Base-by-base conservation (phyloP, 2,113 vertebrate species). In the Oncorhynchus keta region DNA sequence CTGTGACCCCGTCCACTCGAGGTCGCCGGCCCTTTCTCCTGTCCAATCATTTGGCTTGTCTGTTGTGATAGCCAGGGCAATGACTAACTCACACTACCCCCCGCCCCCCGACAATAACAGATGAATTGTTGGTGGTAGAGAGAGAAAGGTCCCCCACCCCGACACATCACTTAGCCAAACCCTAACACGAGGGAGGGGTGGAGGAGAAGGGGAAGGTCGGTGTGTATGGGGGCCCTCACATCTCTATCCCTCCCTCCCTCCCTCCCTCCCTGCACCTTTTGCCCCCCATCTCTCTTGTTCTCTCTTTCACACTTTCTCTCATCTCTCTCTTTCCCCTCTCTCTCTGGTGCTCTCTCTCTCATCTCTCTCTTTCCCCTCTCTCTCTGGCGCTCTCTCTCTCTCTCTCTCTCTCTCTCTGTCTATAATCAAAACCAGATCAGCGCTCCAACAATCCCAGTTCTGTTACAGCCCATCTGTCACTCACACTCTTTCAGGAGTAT, bases 361-460 rank as follows among this genome's bases (percentile, higher is more conserved):
- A 24, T 5, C 14, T 59, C 57, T 59, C 18, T 59, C 57, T n/a
- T 4, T n/a, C 57, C 35, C 11, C 4, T 20, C 55, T 11, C 55
- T 65, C 22, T 30, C 30, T 59, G 2, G 2, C 26, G 2, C 24
- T 49, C 71, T 49, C 8, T 22, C 22, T 30, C 30, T 57, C 49
- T 30, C 24, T 12, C 55, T 61, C 26, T 73, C 64, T 66, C 12
- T 67, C 26, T 30, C 11, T 65, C n/a, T 65, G 55, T 49, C 39
- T 20, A 68, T 95, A 94, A 95, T 94, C 94, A 92, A 94, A 95
- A 93, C 90, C 95, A 95, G 94, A 93, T 92, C 89, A 83, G 78
- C 76, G 84, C 87, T 84, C 68, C 89, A 92, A 93, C 94, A 94
- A 92, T 92, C 85, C 82, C 86, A 72, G 80, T 91, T 92, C 89